A percentile compares a stretch with the other conserved stretches of the same genome.
These are phyloP conservation scores for Pterocles orientalis DNA, from an alignment of 2,113 vertebrate species.

Conservation along the genomic window DNA sequence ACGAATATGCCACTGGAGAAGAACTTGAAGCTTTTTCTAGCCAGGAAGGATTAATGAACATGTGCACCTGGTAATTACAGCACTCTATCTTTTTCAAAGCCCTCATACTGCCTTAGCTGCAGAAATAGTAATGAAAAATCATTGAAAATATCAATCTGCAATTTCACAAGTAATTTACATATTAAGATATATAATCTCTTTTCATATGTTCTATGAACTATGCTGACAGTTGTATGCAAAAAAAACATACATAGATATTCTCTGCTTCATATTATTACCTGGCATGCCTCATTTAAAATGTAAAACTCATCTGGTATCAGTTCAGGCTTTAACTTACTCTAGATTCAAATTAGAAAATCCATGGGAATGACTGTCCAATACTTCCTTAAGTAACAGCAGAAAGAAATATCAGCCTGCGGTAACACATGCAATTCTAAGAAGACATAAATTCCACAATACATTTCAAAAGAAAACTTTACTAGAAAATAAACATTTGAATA, in stretches of 20 bases:
- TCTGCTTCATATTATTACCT: slow-evolving; percentile 39
- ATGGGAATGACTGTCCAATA: neutral
- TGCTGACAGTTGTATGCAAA: neutral
- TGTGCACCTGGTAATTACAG: slow-evolving; percentile 85
- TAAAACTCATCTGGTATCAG: slow-evolving; percentile 36
- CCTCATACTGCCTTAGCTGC: slow-evolving; percentile 70
- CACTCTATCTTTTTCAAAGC: slow-evolving; percentile 82
- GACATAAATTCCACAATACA: neutral
- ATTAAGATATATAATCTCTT: slow-evolving; percentile 65
- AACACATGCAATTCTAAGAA: neutral
- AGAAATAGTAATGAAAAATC: slow-evolving; percentile 78
- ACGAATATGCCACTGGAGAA: slow-evolving; percentile 81
- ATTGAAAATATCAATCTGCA: slow-evolving; percentile 78
- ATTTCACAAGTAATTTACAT: slow-evolving; percentile 71
- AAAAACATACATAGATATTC: slow-evolving; percentile 35
- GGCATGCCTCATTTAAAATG: slow-evolving; percentile 56
- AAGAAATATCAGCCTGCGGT: neutral
- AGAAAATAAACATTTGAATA: neutral
- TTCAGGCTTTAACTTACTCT: slow-evolving; percentile 27
- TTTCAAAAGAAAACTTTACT: neutral
- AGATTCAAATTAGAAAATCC: neutral
- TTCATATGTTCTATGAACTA: slow-evolving; percentile 41
- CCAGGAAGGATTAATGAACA: slow-evolving; percentile 84
- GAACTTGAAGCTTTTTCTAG: slow-evolving; percentile 81
- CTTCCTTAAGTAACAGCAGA: neutral